These are phyloP conservation scores for Phaenicophaeus curvirostris DNA, from an alignment of 2,797 vertebrate genomes.

Conservation along the genomic window DNA sequence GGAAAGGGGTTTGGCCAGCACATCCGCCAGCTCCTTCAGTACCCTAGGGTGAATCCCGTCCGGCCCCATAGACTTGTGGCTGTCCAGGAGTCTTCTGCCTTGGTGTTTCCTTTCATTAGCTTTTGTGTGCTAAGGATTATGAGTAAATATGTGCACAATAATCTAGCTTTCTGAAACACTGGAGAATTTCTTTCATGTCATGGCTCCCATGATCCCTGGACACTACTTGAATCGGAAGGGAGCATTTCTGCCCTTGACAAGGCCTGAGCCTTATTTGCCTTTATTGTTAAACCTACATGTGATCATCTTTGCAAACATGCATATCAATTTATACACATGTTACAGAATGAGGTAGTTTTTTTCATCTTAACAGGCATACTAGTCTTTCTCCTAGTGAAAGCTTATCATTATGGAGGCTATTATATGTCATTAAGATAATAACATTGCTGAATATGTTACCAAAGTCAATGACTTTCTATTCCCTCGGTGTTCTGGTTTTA, in stretches of 20 bases:
- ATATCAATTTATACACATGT: background rate
- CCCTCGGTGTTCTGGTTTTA: background rate
- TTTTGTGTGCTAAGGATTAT: background rate
- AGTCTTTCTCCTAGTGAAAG: background rate
- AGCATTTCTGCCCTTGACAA: background rate
- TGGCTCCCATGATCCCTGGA: background rate
- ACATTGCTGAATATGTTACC: background rate
- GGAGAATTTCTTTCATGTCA: background rate
- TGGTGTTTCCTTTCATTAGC: background rate
- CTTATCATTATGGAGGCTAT: conserved; percentile 30
- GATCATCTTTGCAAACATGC: background rate
- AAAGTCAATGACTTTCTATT: background rate
- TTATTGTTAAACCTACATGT: background rate
- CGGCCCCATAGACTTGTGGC: no score
- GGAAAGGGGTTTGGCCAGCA: no score
- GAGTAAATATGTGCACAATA: accelerated
- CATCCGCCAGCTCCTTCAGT: no score
- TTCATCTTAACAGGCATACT: background rate
- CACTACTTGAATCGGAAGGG: background rate
- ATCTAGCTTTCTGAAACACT: background rate
- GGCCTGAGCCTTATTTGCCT: background rate
- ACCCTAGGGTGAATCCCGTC: no score
- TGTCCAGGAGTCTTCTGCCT: background rate
- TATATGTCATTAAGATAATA: conserved; percentile 58
- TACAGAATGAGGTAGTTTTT: background rate